These are phyloP conservation scores for Copidosoma aretas DNA, from an alignment of 2,888 invertebrate species.

Conservation along the genomic window DNA sequence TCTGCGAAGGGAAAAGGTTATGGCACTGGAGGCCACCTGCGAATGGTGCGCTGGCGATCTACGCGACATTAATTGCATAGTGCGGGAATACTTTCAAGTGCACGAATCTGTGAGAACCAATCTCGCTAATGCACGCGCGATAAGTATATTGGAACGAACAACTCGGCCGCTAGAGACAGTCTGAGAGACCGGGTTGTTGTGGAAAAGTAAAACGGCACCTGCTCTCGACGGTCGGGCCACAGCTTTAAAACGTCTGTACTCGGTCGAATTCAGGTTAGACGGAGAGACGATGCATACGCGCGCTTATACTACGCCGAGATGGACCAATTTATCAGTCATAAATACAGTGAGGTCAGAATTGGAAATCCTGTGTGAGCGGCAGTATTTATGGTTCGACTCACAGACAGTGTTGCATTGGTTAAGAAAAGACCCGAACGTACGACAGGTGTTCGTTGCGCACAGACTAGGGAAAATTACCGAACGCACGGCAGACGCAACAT, in stretches of 20 bases:
- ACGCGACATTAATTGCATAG: too few species aligned
- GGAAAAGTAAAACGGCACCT: not conserved
- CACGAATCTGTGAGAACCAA: too few species aligned
- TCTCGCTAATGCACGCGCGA: too few species aligned
- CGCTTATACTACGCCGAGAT: conserved; percentile 19
- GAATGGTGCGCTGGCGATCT: too few species aligned
- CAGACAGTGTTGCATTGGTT: not conserved
- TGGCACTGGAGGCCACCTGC: too few species aligned
- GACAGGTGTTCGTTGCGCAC: conserved; percentile 6
- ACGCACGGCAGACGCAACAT: not conserved
- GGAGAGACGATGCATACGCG: not conserved
- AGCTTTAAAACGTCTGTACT: not conserved
- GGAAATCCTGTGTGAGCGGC: not conserved
- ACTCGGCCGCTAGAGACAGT: too few species aligned
- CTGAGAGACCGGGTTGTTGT: conserved; percentile 16
- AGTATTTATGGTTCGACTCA: conserved; percentile 8
- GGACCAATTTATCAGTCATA: conserved; percentile 1
- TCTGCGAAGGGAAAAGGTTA: too few species aligned
- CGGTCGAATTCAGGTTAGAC: conserved; percentile 4
- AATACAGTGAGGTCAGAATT: not conserved
- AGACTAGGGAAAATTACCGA: not conserved
- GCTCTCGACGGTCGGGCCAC: not conserved
- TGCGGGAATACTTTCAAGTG: too few species aligned
- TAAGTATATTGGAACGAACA: too few species aligned
- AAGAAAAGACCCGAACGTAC: not conserved